Evolutionary conservation across 2,113 vertebrate species (phyloP).

Genomic region (Oceanites oceanicus): DNA sequence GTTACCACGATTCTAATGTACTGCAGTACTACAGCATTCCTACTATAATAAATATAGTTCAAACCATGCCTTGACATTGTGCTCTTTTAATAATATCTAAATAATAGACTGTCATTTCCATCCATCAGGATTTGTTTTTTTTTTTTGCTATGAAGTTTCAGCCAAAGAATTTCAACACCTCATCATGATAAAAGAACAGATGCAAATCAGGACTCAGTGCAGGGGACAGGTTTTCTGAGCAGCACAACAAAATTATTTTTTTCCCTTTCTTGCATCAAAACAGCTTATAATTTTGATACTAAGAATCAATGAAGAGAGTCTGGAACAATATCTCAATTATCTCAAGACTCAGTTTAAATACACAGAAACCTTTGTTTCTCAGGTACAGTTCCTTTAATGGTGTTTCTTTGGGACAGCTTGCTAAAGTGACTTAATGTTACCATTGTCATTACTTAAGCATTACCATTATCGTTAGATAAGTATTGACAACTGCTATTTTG

Average conservation of each 20-base stretch:
- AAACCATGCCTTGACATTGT: background rate
- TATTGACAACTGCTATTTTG: background rate
- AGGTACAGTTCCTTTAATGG: background rate
- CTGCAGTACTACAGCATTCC: background rate
- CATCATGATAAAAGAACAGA: background rate
- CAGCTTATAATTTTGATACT: background rate
- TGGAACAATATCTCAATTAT: background rate
- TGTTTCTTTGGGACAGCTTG: background rate
- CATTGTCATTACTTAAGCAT: background rate
- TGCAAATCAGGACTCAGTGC: background rate
- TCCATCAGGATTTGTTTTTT: background rate
- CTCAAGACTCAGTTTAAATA: background rate
- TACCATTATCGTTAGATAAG: background rate
- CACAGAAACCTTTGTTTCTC: background rate
- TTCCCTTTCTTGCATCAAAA: background rate
- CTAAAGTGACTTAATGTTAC: background rate
- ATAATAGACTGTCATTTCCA: background rate
- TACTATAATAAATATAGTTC: background rate
- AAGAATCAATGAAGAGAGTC: background rate
- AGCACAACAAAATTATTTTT: background rate
- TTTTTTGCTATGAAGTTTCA: background rate
- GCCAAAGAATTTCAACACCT: background rate
- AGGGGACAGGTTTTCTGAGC: background rate
- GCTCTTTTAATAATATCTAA: background rate
- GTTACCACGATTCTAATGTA: background rate